A percentile compares a stretch with the other conserved stretches of the same genome.
Conservation (phyloP, 2,797 vertebrate species). For the Odontamblyopus rebecca region DNA sequence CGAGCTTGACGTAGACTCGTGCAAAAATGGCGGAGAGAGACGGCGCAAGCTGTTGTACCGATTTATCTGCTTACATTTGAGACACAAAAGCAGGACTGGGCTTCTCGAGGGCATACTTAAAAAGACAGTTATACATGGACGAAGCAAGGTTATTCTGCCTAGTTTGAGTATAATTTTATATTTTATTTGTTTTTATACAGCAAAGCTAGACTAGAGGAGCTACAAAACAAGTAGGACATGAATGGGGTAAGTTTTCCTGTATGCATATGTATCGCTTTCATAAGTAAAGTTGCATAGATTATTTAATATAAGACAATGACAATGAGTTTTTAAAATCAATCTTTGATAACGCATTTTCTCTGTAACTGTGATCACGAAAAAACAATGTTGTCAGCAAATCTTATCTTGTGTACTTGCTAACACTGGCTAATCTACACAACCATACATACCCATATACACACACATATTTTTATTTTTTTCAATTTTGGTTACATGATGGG, state of each 20-base stretch:
- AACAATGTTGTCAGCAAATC: background rate
- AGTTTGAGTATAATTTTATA: background rate
- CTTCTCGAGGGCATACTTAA: slow-evolving; percentile 13
- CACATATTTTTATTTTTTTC: accelerated
- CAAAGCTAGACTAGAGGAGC: slow-evolving; percentile 63
- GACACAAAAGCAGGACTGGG: slow-evolving; percentile 31
- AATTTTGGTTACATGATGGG: background rate
- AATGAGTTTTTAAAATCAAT: background rate
- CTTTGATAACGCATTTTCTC: background rate
- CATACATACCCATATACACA: background rate
- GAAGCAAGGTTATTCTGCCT: background rate
- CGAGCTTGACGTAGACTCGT: slow-evolving; percentile 33
- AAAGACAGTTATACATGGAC: slow-evolving; percentile 18
- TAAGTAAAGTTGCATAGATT: background rate
- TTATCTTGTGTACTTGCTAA: slow-evolving; percentile 30
- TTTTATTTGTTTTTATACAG: slow-evolving; percentile 27
- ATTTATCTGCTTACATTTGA: slow-evolving; percentile 55
- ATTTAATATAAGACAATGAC: background rate
- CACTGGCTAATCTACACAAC: slow-evolving; percentile 32
- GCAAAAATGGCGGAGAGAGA: slow-evolving; percentile 83
- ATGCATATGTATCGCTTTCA: slow-evolving; percentile 25
- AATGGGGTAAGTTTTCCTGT: slow-evolving; percentile 83
- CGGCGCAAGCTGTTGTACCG: slow-evolving; percentile 57
- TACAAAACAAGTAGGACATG: slow-evolving; percentile 82
- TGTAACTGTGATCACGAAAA: background rate